Evolutionary conservation across 1,140 invertebrate species (phyloP).

Genomic region (Nasonia vitripennis): DNA sequence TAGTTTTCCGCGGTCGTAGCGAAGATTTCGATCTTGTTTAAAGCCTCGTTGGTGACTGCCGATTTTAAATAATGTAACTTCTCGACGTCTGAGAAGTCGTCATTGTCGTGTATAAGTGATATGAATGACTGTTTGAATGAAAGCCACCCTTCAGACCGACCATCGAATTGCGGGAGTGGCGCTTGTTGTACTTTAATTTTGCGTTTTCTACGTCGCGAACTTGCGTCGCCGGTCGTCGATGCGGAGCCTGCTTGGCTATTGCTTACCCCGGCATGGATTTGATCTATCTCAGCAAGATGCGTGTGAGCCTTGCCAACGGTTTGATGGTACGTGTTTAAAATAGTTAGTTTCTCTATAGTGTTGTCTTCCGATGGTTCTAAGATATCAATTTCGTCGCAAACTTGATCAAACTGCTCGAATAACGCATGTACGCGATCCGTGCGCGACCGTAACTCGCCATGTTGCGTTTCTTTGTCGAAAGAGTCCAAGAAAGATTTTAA

Average conservation of each 20-base stretch:
- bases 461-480: not conserved
- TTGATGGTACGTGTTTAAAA: not conserved
- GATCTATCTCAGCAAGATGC: too few species aligned
- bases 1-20: not conserved
- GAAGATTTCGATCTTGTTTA: not conserved
- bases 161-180: not conserved
- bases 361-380: not conserved
- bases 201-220: not conserved
- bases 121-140: not conserved
- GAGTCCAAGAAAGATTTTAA: not conserved
- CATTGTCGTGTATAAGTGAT: not conserved
- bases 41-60: not conserved
- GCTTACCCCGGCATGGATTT: too few species aligned
- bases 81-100: not conserved
- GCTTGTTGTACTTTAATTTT: conserved; percentile 44
- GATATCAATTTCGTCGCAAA: not conserved
- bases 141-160: not conserved
- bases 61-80: conserved; percentile 13
- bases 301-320: not conserved
- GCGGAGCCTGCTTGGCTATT: too few species aligned
- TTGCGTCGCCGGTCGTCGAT: not conserved
- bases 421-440: not conserved
- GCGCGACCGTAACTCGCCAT: not conserved
- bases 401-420: not conserved
- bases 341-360: not conserved